Evolutionary conservation across 2,113 vertebrate species (phyloP), one percentile per base, ranked within the genome.

Genomic region (Jacana jacana): DNA sequence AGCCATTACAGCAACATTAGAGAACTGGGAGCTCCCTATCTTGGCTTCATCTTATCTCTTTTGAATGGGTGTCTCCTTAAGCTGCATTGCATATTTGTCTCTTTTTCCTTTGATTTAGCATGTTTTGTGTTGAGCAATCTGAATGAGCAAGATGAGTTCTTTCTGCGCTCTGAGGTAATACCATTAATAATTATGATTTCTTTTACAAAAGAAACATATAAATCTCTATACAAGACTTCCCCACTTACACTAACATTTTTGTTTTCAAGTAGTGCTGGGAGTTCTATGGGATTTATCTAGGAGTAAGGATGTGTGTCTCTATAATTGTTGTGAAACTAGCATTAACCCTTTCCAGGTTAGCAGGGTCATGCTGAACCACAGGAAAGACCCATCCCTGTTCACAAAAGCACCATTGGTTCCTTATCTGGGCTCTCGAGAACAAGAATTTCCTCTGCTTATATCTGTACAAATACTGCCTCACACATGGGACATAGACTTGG

Each of bases 371-470:
- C 35, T 80, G 51, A 96, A 92, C 35, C 48, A 89, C 88, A 88
- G 73, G 55, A 87, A 97, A 92, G 57, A 82, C 40, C 16, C 11
- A 52, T 76, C 54, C 31, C 12, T 91, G 22, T 69, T 81, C 61
- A 81, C 65, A 88, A 72, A 93, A 91, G 57, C 27, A 30, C 14
- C 27, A 37, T 33, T 94, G 13, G 9, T 61, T 89, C n/a, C 69
- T 93, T 86, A 84, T 96, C 86, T 84, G 65, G 35, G 8, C 33
- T 93, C 52, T 70, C 1, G 1, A 88, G 61, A 69, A 30, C 52
- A 90, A 93, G 55, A 86, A 91, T 86, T 94, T 94, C 60, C 57
- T 81, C 57, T 92, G 52, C 69, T 89, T 75, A 9, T 86, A 46
- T 76, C 57, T 75, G 51, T 76, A 65, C 24, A 88, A 93, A 96